These are phyloP conservation scores for Eupithecia exiguata DNA, from an alignment of 2,888 invertebrate species.

Conservation along the genomic window DNA sequence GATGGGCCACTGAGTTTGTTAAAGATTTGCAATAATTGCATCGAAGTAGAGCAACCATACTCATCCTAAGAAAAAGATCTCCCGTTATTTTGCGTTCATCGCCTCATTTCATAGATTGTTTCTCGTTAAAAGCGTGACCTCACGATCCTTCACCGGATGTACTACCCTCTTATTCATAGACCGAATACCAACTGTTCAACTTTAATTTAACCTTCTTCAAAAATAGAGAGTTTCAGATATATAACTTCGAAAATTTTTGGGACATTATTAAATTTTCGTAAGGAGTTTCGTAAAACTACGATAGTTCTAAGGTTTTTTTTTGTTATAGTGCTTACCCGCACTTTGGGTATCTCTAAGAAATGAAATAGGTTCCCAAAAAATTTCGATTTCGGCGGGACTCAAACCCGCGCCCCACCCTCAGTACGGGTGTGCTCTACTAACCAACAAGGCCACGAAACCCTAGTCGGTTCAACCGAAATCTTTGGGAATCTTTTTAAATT, in stretches of 20 bases:
- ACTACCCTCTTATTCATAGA: slow-evolving; percentile 38
- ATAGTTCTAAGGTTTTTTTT: too few species aligned
- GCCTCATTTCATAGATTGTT: slow-evolving; percentile 35
- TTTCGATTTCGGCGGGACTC: too few species aligned
- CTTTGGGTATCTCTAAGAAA: too few species aligned
- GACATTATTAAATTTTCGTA: too few species aligned
- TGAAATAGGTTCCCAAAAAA: too few species aligned
- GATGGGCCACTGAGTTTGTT: slow-evolving; percentile 10
- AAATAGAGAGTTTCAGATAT: background rate
- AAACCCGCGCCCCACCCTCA: too few species aligned
- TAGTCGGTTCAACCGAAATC: too few species aligned
- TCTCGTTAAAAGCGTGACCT: slow-evolving; percentile 42
- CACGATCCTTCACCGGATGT: slow-evolving; percentile 58
- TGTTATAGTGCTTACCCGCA: too few species aligned
- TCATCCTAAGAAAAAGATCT: slow-evolving; percentile 29
- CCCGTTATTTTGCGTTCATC: slow-evolving; percentile 39
- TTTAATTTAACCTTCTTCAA: background rate
- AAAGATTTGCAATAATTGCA: slow-evolving; percentile 27
- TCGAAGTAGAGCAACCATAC: slow-evolving; percentile 26
- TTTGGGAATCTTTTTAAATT: too few species aligned
- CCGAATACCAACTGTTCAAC: background rate
- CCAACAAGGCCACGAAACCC: too few species aligned
- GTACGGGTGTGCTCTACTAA: too few species aligned
- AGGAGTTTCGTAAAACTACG: background rate
- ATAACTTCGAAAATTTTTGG: too few species aligned